Percentiles rank a stretch among this genome's conserved stretches.
Conservation (phyloP, 2,797 vertebrate species). For the Paedocypris micromegethes region DNA sequence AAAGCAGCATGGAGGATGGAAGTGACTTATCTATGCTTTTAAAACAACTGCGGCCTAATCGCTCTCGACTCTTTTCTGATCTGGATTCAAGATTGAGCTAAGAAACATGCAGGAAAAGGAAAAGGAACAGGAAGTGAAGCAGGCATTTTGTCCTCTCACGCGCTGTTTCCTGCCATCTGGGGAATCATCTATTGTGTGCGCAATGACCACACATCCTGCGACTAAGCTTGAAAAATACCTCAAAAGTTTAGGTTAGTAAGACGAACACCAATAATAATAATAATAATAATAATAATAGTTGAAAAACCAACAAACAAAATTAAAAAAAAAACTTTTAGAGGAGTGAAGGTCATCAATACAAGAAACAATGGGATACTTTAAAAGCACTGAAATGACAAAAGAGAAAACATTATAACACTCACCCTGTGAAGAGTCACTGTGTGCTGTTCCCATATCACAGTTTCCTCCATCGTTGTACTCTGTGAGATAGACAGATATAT, state of each 20-base stretch:
- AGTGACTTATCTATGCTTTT: too few relatives aligned
- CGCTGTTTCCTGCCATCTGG: conserved; percentile 72
- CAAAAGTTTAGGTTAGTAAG: too few relatives aligned
- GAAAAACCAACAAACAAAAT: conserved; percentile 45
- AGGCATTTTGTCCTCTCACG: conserved; percentile 60
- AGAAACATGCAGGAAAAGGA: conserved; percentile 62
- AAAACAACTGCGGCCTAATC: neutral
- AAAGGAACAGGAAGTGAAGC: conserved; percentile 61
- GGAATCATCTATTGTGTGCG: conserved; percentile 66
- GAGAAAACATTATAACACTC: conserved; percentile 62
- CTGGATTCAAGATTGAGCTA: conserved; percentile 1
- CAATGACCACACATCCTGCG: conserved; percentile 63
- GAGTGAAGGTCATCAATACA: conserved; percentile 29
- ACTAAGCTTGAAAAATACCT: conserved; percentile 47
- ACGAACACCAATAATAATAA: too few relatives aligned
- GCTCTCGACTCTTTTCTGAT: neutral
- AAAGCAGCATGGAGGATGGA: too few relatives aligned
- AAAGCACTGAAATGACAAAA: conserved; percentile 44
- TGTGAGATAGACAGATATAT: conserved; percentile 52
- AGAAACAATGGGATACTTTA: neutral
- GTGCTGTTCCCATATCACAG: conserved; percentile 98
- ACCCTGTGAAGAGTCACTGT: conserved; percentile 98
- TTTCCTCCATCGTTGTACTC: conserved; percentile 98
- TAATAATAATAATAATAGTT: neutral
- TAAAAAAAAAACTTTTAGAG: conserved; percentile 48